Conservation (phyloP, 2,113 vertebrate species). For the Hipposideros armiger region DNA sequence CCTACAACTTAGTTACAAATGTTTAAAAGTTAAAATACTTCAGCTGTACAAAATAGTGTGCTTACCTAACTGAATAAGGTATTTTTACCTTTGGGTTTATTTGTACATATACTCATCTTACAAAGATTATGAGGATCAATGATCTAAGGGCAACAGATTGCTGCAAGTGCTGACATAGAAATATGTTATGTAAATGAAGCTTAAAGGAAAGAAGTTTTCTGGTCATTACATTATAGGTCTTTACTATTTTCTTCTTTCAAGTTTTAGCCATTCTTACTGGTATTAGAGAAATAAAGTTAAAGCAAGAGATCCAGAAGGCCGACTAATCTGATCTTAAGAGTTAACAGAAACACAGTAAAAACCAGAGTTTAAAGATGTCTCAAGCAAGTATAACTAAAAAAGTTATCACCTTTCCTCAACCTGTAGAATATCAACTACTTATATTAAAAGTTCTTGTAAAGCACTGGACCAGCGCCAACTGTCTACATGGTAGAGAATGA, state of each 20-base stretch:
- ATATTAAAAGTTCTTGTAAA: slow-evolving; percentile 22
- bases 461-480: not conserved
- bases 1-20: not conserved
- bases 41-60: not conserved
- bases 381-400: slow-evolving; percentile 45
- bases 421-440: slow-evolving; percentile 25
- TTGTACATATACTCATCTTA: slow-evolving; percentile 33
- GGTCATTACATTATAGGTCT: slow-evolving; percentile 55
- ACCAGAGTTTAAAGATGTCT: slow-evolving; percentile 45
- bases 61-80: slow-evolving; percentile 38
- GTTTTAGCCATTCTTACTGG: slow-evolving; percentile 59
- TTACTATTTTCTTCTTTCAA: slow-evolving; percentile 58
- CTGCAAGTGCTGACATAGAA: slow-evolving; percentile 58
- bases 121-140: slow-evolving; percentile 40
- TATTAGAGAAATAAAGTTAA: slow-evolving; percentile 66
- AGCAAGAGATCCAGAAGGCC: slow-evolving; percentile 50
- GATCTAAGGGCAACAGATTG: slow-evolving; percentile 59
- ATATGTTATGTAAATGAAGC: slow-evolving; percentile 66
- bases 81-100: slow-evolving; percentile 34
- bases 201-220: slow-evolving; percentile 61
- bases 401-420: slow-evolving; percentile 9
- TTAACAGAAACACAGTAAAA: slow-evolving; percentile 61
- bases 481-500: not conserved
- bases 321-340: slow-evolving; percentile 62
- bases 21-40: slow-evolving; percentile 52